Evolutionary conservation across 2,113 vertebrate genomes (phyloP), one percentile per base, ranked within the genome.

Genomic region (Phodopus roborovskii): DNA sequence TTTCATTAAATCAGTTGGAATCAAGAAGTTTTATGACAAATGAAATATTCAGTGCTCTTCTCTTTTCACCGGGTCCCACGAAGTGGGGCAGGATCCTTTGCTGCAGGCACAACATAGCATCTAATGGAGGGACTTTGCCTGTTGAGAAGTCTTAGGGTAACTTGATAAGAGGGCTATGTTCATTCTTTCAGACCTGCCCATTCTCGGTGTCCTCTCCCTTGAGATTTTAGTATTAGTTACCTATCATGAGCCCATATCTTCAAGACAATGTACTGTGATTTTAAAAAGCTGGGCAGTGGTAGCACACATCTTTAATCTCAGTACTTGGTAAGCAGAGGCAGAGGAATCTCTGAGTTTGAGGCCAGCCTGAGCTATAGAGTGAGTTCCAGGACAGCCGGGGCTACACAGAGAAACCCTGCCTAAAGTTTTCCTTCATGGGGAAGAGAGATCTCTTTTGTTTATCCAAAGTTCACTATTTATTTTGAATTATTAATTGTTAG

Each of bases 401-500:
- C 53, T 56, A 56, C 53, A 56, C 11, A 56, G 53, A 56, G 53
- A 56, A 56, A 56, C 53, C 12, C 11, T 56, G 11, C 12, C 24
- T 93, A 62, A 56, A 60, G 28, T 92, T 90, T 94, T 39, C 90
- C 62, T 97, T 95, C 36, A 79, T 50, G 71, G 45, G 56, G 33
- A 28, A n/a, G 36, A 90, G 53, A 88, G 24, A 6, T 93, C 39
- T 86, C 66, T 82, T 92, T 33, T 56, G 19, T 92, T 94, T 83
- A 78, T 88, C 77, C 30, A 60, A 74, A 90, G 92, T 62, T n/a
- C 12, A 79, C 75, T 81, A 1, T 1, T 17, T 85, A 64, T 16
- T 87, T 17, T 87, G 83, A 96, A 92, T 8, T 53, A 0, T 90
- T 93, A 30, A 73, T 84, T 95, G 66, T 95, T 81, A 13, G 24